phyloP scores from a whole-genome alignment of 92 coral and sea anemone genomes.

The Nematostella vectensis region DNA sequence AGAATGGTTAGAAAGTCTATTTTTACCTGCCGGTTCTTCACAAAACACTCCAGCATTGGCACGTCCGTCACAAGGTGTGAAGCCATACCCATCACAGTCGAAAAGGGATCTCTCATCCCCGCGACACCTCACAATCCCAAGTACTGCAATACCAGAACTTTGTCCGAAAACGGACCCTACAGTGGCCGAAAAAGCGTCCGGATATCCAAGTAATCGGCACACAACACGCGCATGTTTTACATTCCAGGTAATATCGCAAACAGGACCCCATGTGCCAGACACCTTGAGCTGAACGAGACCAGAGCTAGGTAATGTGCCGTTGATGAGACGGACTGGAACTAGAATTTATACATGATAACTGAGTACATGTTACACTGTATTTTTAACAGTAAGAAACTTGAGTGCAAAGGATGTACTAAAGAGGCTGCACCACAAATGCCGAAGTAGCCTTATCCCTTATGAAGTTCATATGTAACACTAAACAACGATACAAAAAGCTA shows the following conservation, averaged over 20 bases:
- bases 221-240: slow-evolving; percentile 35
- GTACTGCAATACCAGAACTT: slow-evolving; percentile 24
- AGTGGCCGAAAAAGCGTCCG: slow-evolving; percentile 19
- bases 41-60: slow-evolving; percentile 31
- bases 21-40: slow-evolving; percentile 19
- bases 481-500: too few species aligned
- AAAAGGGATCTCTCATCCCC: slow-evolving; percentile 42
- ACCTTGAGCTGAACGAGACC: slow-evolving; percentile 39
- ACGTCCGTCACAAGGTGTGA: slow-evolving; percentile 2
- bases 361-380: too few species aligned
- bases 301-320: slow-evolving; percentile 15
- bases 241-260: slow-evolving; percentile 40
- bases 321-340: slow-evolving; percentile 42
- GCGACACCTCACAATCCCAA: slow-evolving; percentile 26
- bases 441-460: too few species aligned
- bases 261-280: slow-evolving; percentile 40
- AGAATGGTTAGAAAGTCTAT: too few species aligned
- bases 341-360: too few species aligned
- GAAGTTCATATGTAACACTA: too few species aligned
- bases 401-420: background rate
- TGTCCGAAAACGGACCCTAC: slow-evolving; percentile 33
- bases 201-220: slow-evolving; percentile 36
- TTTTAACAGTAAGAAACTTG: background rate
- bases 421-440: too few species aligned
- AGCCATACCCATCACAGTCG: slow-evolving; percentile 34